Evolutionary conservation across 2,888 invertebrate species (phyloP), one percentile per base, ranked within the genome.

Genomic region (Seira sanloemensis): DNA sequence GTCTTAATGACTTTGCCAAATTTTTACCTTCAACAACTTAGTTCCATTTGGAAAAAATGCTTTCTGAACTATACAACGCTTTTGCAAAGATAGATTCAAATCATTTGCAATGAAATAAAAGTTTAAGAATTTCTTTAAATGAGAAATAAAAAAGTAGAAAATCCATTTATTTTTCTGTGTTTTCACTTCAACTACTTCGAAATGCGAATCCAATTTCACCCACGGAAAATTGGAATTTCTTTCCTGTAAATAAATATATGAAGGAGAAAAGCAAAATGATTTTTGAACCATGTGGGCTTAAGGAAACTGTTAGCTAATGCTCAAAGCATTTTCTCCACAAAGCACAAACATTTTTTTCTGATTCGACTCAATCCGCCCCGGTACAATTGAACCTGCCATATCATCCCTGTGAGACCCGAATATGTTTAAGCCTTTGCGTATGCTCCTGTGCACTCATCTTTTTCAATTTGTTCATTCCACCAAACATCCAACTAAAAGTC

Each of bases 381-480:
- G 16, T 18, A 50, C 2, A 50, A 50, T 50, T 50, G 50, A 50
- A 50, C 50, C 50, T 50, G 50, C 50, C 50, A 50, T 50, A 50
- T 50, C 12, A 37, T 37, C 37, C 12, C 37, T 37, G 37, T 50
- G 50, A 50, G 5, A 50, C n/a, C 50, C 50, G 16, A 7, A 2
- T 50, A 50, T 50, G 50, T 12, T 50, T 7, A 12, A 50, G 50
- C 16, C 12, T n/a, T n/a, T 50, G 50, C 50, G n/a, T 50, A 50
- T 50, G 50, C 5, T 16, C 50, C 50, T 18, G 50, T 50, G 27
- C 74, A 74, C 62, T 26, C 46, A 67, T 67, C 25, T 54, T 72
- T 74, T 74, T 74, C 74, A 74, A 74, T 74, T 74, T 74, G 74
- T 46, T 66, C 66, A 75, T 37, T 74, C 75, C 66, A 65, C 21